These are phyloP conservation scores for Antechinus flavipes DNA, from an alignment of 2,113 vertebrate genomes.

Conservation along the genomic window DNA sequence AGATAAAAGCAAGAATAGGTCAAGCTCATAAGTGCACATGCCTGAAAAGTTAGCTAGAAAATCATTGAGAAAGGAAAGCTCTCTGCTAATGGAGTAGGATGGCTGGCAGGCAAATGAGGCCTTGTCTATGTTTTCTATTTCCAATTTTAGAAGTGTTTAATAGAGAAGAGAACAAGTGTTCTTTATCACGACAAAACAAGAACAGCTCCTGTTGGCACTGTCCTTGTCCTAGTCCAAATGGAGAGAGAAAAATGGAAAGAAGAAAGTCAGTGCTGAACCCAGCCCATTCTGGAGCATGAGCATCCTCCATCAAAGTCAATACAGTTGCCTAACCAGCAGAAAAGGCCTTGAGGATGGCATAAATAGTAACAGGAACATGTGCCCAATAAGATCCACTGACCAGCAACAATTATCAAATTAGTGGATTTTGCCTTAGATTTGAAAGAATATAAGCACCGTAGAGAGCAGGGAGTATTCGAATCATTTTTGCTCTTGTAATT, in stretches of 20 bases:
- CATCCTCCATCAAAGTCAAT: neutral
- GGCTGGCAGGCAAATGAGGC: conserved; percentile 25
- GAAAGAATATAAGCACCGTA: neutral
- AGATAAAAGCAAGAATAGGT: neutral
- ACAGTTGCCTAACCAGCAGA: neutral
- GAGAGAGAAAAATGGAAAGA: conserved; percentile 4
- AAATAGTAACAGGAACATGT: neutral
- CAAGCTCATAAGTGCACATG: neutral
- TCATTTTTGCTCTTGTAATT: neutral
- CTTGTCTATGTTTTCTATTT: conserved; percentile 16
- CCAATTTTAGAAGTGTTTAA: conserved; percentile 8
- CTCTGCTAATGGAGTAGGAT: neutral
- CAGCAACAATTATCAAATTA: neutral
- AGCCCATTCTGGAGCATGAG: neutral
- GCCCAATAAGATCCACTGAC: neutral
- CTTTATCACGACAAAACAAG: neutral
- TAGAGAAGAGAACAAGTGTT: neutral
- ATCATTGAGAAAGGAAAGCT: neutral
- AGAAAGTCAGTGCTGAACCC: neutral
- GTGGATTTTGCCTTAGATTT: neutral
- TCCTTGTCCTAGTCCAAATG: neutral
- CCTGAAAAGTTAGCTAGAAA: neutral
- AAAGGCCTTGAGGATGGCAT: neutral
- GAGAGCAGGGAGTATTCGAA: neutral
- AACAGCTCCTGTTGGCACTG: neutral